These are phyloP conservation scores for Adelognathus sp. DNA, from an alignment of 2,888 invertebrate genomes.

Conservation along the genomic window DNA sequence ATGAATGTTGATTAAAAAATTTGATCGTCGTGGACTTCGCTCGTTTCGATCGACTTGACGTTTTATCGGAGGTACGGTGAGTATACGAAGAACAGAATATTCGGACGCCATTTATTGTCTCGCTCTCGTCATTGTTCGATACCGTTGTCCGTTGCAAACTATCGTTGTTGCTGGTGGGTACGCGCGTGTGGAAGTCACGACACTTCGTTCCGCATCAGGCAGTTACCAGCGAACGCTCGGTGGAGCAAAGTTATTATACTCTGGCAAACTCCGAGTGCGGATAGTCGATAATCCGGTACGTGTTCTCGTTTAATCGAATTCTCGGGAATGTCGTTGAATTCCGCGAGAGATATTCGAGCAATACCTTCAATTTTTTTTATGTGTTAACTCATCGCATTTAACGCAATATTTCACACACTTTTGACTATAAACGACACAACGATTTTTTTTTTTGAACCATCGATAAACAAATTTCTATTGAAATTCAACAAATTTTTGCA, in stretches of 20 bases:
- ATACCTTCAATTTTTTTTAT: too few species aligned
- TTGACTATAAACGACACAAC: too few species aligned
- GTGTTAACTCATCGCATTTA: too few species aligned
- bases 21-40: neutral
- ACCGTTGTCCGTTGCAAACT: neutral
- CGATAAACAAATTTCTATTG: too few species aligned
- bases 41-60: neutral
- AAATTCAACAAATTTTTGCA: too few species aligned
- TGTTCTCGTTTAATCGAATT: neutral
- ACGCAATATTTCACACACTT: too few species aligned
- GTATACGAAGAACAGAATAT: neutral
- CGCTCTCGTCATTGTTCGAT: neutral
- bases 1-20: neutral
- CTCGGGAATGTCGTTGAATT: neutral
- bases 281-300: neutral
- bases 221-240: neutral
- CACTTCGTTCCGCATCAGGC: constrained; percentile 5
- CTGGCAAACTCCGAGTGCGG: neutral
- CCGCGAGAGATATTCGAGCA: neutral
- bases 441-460: too few species aligned
- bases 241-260: neutral
- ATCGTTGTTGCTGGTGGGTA: neutral
- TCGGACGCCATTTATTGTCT: neutral
- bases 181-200: neutral
- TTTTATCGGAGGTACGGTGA: neutral